Percentiles rank a stretch among this genome's conserved stretches.
phyloP scores from a whole-genome alignment of 2,113 vertebrate genomes.

The Panthera leo region DNA sequence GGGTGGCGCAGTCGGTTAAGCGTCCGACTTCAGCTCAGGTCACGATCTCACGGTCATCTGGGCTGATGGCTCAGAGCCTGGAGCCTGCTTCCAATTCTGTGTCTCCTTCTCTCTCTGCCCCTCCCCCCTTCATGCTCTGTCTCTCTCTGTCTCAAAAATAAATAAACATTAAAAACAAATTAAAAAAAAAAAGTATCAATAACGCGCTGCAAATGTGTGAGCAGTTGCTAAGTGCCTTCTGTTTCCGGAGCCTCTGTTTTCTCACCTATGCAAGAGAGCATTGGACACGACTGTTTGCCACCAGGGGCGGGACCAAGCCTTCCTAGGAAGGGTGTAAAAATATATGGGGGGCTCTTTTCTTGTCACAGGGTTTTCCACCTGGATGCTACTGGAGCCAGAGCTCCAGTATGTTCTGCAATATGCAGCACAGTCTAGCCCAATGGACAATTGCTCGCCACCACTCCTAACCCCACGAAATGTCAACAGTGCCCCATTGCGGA shows the following conservation, averaged over 20 bases:
- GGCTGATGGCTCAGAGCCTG: too few species aligned
- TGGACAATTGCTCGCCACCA: not conserved
- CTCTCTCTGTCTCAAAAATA: too few species aligned
- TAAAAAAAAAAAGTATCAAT: not conserved
- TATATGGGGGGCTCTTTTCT: not conserved
- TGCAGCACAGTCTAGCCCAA: not conserved
- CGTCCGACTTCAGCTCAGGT: too few species aligned
- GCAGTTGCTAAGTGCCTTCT: not conserved
- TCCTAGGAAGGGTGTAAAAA: not conserved
- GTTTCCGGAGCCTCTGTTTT: not conserved
- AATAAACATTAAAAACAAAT: too few species aligned
- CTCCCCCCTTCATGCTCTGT: too few species aligned
- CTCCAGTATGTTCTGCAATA: not conserved
- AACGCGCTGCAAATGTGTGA: not conserved
- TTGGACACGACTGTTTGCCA: not conserved
- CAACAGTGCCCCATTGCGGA: not conserved
- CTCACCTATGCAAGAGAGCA: not conserved
- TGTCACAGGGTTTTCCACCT: not conserved
- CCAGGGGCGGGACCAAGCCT: not conserved
- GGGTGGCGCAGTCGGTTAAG: too few species aligned
- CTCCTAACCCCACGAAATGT: not conserved
- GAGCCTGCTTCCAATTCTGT: too few species aligned
- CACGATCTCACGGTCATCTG: too few species aligned
- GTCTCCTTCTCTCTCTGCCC: too few species aligned
- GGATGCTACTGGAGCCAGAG: not conserved